Conservation (phyloP, 2,797 vertebrate species). For the Tolypeutes matacus region DNA sequence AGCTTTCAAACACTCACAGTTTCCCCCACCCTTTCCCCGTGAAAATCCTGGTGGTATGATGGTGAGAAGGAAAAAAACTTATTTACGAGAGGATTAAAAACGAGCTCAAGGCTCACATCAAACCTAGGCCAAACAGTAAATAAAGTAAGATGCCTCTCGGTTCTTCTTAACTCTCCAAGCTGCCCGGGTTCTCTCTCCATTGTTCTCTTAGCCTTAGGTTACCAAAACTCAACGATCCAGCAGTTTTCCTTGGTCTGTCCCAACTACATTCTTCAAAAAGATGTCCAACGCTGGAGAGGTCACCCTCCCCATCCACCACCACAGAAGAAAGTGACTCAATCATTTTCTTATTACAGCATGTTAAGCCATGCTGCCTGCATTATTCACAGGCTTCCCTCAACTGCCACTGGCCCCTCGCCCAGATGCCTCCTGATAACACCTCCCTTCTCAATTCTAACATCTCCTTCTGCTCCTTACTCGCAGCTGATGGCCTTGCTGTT, state of each 20-base stretch:
- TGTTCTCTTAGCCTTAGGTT: neutral
- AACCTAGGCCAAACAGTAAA: neutral
- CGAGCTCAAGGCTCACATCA: neutral
- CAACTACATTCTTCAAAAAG: neutral
- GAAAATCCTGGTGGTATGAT: neutral
- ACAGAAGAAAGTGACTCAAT: neutral
- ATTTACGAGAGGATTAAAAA: neutral
- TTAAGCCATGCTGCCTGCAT: neutral
- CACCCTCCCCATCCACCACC: neutral
- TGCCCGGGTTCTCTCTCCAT: neutral
- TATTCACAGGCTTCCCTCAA: neutral
- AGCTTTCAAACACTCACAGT: neutral
- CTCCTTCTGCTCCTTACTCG: neutral
- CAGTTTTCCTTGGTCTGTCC: neutral
- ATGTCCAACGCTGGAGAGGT: neutral
- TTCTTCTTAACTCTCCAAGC: neutral
- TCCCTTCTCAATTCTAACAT: neutral
- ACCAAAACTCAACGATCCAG: neutral
- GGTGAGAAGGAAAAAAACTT: neutral
- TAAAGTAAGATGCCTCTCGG: neutral
- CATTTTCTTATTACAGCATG: neutral
- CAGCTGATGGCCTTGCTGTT: neutral
- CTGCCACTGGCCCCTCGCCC: fast-evolving
- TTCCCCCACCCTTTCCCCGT: neutral
- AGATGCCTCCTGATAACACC: neutral